These are phyloP conservation scores for Drosophila littoralis DNA, from an alignment of 1,140 invertebrate species.

Conservation along the genomic window DNA sequence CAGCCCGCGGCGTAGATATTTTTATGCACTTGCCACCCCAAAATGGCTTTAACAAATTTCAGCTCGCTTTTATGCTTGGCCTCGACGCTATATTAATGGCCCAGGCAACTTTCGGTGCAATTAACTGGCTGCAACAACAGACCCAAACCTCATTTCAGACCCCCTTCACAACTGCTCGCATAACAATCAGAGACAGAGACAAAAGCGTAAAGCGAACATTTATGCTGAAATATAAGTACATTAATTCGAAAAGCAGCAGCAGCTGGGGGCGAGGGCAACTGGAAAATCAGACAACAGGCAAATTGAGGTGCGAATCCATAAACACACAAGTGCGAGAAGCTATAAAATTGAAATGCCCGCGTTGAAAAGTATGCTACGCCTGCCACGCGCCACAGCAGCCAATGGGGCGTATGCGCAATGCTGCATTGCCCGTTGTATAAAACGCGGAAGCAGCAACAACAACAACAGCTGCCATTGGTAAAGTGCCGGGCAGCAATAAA, in stretches of 20 bases:
- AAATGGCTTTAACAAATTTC: slow-evolving; percentile 76
- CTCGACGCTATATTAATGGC: slow-evolving; percentile 62
- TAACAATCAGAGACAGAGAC: slow-evolving; percentile 51
- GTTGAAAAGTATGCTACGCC: slow-evolving; percentile 45
- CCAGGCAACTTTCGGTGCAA: slow-evolving; percentile 57
- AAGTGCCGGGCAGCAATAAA: slow-evolving; percentile 67
- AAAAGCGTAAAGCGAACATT: slow-evolving; percentile 65
- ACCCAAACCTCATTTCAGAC: no score
- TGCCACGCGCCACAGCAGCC: slow-evolving; percentile 35
- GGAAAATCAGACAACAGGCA: slow-evolving; percentile 77
- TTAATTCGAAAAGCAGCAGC: slow-evolving; percentile 59
- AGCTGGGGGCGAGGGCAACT: background rate
- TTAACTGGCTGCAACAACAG: slow-evolving; percentile 56
- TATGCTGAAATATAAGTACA: slow-evolving; percentile 81
- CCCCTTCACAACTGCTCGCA: no score
- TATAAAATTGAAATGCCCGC: slow-evolving; percentile 70
- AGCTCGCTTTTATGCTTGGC: slow-evolving; percentile 34
- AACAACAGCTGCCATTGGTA: slow-evolving; percentile 17
- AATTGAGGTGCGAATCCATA: slow-evolving; percentile 83
- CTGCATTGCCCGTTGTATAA: slow-evolving; percentile 55
- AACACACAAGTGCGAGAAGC: slow-evolving; percentile 80
- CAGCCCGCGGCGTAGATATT: slow-evolving; percentile 45
- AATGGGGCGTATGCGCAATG: slow-evolving; percentile 76
- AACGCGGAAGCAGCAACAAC: slow-evolving; percentile 56
- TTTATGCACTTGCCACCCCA: slow-evolving; percentile 67